Evolutionary conservation across 1,140 invertebrate genomes (phyloP).

Genomic region (silkworm (Bombyx mori)): ASM3026992v2 NC_085114.1:6728501-6729000

Average conservation of each 20-base stretch:
- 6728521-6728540: conserved; percentile 22
- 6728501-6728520: conserved; percentile 17
- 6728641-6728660: conserved; percentile 5
- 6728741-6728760: conserved; percentile 20
- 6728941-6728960: too few species aligned
- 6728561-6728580: conserved; percentile 23
- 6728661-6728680: conserved; percentile 9
- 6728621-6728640: conserved; percentile 9
- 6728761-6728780: conserved; percentile 14
- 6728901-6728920: too few species aligned
- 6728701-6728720: conserved; percentile 13
- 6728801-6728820: conserved; percentile 17
- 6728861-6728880: too few species aligned
- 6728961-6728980: too few species aligned
- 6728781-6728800: conserved; percentile 15
- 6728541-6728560: conserved; percentile 17
- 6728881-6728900: too few species aligned
- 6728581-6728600: conserved; percentile 14
- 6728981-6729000: too few species aligned
- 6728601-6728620: conserved; percentile 12
- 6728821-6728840: conserved; percentile 1
- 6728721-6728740: conserved; percentile 17
- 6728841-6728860: too few species aligned
- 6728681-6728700: conserved; percentile 13
- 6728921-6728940: too few species aligned